phyloP scores from a whole-genome alignment of 2,888 invertebrate genomes.

The Drosophila niveifrons region DNA sequence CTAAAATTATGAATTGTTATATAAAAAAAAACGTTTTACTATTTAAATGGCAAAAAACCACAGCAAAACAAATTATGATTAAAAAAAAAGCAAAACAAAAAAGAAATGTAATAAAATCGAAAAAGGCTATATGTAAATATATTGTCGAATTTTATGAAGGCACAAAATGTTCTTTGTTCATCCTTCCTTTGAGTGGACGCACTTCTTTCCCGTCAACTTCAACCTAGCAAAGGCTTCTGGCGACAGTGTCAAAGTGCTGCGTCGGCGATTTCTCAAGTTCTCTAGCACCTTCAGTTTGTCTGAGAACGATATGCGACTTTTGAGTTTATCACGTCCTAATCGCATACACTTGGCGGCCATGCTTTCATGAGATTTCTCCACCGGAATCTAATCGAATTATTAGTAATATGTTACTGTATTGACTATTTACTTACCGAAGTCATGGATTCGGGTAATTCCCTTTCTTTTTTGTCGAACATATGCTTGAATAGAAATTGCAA shows the following conservation, averaged over 20 bases:
- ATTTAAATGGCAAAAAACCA: slow-evolving; percentile 71
- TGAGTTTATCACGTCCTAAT: slow-evolving; percentile 25
- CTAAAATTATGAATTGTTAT: slow-evolving; percentile 82
- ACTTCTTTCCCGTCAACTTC: background rate
- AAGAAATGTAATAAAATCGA: slow-evolving; percentile 61
- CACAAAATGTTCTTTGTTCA: slow-evolving; percentile 17
- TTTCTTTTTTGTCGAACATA: slow-evolving; percentile 41
- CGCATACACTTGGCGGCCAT: slow-evolving; percentile 36
- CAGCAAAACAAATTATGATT: slow-evolving; percentile 67
- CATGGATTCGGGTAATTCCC: background rate
- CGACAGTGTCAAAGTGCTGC: slow-evolving; percentile 36
- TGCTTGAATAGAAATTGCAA: slow-evolving; percentile 53
- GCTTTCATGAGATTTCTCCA: slow-evolving; percentile 3
- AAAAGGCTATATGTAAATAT: slow-evolving; percentile 65
- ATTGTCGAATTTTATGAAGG: slow-evolving; percentile 46
- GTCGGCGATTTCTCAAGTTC: slow-evolving; percentile 33
- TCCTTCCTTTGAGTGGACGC: background rate
- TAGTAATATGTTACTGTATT: background rate
- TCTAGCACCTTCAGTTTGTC: slow-evolving; percentile 46
- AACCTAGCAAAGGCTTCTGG: slow-evolving; percentile 50
- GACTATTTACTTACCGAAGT: slow-evolving; percentile 25
- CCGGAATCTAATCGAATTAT: background rate
- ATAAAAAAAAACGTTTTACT: slow-evolving; percentile 76
- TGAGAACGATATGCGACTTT: slow-evolving; percentile 1
- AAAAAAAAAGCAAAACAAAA: slow-evolving; percentile 43